Evolutionary conservation across 2,888 invertebrate species (phyloP).

Genomic region (Calliphora vomitoria): DNA sequence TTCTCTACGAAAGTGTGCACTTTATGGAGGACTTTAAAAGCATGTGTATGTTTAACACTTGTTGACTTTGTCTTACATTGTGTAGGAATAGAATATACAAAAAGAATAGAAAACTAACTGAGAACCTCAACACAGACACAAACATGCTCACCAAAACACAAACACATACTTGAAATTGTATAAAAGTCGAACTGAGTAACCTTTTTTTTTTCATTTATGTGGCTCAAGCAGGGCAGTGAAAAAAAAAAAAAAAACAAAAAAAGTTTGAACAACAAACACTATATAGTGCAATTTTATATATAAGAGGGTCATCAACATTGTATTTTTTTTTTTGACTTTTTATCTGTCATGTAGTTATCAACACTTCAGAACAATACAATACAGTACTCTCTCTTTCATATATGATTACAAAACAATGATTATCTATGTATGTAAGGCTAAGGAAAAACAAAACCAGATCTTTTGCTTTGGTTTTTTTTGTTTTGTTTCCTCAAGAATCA

Average conservation of each 20-base stretch:
- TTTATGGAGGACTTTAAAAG: constrained; percentile 19
- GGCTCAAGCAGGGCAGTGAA: not conserved
- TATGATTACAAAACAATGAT: constrained; percentile 42
- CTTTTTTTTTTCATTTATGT: not conserved
- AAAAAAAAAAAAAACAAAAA: not conserved
- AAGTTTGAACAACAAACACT: constrained; percentile 40
- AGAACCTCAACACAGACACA: constrained; percentile 20
- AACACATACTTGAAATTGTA: constrained; percentile 35
- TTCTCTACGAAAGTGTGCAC: constrained; percentile 8
- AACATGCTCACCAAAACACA: constrained; percentile 8
- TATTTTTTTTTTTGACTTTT: constrained; percentile 30
- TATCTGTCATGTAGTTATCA: constrained; percentile 61
- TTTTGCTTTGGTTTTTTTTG: not conserved
- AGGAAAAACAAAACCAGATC: not conserved
- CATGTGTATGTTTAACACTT: constrained; percentile 54
- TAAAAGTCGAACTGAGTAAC: constrained; percentile 48
- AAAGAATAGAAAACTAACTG: constrained; percentile 13
- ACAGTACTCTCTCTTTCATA: not conserved
- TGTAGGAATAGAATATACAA: constrained; percentile 14
- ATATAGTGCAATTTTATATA: constrained; percentile 49
- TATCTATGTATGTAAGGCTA: constrained; percentile 23
- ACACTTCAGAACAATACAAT: constrained; percentile 53
- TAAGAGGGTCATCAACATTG: constrained; percentile 60
- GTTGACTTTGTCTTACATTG: constrained; percentile 67
- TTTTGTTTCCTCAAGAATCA: not conserved